Base-by-base conservation (phyloP, 2,888 invertebrate genomes). In the Sisyra terminalis region DNA sequence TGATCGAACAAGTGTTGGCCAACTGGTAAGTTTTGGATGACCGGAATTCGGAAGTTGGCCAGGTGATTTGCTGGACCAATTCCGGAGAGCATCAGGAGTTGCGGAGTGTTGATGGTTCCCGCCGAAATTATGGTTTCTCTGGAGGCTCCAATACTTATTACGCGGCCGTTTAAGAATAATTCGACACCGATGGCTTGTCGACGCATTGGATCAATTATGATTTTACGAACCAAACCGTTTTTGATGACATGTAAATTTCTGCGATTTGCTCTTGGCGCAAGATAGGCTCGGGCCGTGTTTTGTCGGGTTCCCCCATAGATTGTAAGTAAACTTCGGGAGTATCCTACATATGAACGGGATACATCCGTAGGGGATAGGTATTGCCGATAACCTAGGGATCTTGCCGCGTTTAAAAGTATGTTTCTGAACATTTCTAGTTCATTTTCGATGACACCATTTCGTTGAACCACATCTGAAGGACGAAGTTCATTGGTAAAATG, bases 271-370 rank as follows among this genome's bases (percentile, higher is more conserved):
- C 64, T 65, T 0, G 72, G 70, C 2, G 70, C 53, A 1, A 73
- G 56, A 48, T 72, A 73, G 1, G 71, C 72, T 50, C 71, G 70
- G 2, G 69, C 62, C 0, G 70, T 66, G 34, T 69, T 70, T 48
- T 72, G 71, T 1, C 73, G 58, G 6, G 69, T 66, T 1, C 71
- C 71, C n/a, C 56, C 50, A 38, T 62, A 50, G 5, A 57, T 57
- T 1, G 63, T 62, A 0, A 65, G 65, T 44, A 72, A 59, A n/a
- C 17, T 14, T 10, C 24, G 17, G n/a, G 14, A 39, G 4, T 17
- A 17, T 2, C 39, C 39, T 5, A 39, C 29, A 15, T 15, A 40
- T 6, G 30, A 29, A 11, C 15, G 15, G 2, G 31, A 31, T 10
- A 7, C 15, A 4, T 40, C 29, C 10, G 29, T 40, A 9, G 18